Conservation (phyloP, 2,113 vertebrate species). For the Alaudala cheleensis region DNA sequence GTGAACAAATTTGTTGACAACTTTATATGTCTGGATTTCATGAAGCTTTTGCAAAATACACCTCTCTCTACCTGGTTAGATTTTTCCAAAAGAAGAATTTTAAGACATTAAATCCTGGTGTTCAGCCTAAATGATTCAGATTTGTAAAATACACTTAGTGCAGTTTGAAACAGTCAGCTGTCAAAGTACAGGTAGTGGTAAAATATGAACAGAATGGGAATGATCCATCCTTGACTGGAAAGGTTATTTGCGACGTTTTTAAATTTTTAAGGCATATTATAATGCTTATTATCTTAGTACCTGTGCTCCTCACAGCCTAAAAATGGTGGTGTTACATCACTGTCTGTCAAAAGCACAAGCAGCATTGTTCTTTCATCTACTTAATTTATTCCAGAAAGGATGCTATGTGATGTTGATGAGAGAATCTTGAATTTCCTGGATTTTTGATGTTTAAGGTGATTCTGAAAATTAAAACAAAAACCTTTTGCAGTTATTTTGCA, state of each 20-base stretch:
- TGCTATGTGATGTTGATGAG: background rate
- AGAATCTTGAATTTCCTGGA: background rate
- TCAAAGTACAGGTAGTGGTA: background rate
- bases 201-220: background rate
- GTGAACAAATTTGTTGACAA: background rate
- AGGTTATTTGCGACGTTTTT: background rate
- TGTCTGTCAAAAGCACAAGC: background rate
- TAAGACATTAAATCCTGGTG: background rate
- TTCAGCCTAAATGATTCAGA: background rate
- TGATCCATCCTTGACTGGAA: background rate
- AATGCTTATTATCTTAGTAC: background rate
- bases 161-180: background rate
- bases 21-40: background rate
- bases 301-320: background rate
- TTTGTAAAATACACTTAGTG: background rate
- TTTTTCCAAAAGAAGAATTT: background rate
- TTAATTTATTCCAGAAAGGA: background rate
- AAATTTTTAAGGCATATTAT: background rate
- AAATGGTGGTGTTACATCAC: background rate
- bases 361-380: background rate
- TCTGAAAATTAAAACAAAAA: background rate
- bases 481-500: background rate
- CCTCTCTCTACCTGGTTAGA: background rate
- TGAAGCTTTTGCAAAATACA: background rate
- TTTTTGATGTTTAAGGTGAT: background rate